Conservation (phyloP, 2,888 invertebrate species). For the Agriopis aurantiaria region DNA sequence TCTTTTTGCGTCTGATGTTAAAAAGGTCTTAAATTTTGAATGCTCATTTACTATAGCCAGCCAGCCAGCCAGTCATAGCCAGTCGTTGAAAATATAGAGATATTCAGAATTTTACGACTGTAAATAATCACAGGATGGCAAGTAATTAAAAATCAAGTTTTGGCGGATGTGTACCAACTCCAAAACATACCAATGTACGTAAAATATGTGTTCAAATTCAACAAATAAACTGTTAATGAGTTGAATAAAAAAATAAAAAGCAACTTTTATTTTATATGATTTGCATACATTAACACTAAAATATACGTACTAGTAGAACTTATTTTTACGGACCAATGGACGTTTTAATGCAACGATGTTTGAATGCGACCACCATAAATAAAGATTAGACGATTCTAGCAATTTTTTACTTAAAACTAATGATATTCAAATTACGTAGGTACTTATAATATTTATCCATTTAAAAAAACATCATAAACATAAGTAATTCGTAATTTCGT, state of each 20-base stretch:
- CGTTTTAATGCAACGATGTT: too few relatives aligned
- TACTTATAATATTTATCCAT: too few relatives aligned
- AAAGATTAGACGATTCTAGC: too few relatives aligned
- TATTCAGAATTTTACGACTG: constrained; percentile 9
- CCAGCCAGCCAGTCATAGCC: too few relatives aligned
- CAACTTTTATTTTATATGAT: constrained; percentile 9
- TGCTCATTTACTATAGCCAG: too few relatives aligned
- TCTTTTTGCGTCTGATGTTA: too few relatives aligned
- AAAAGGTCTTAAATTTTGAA: too few relatives aligned
- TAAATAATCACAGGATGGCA: constrained; percentile 14
- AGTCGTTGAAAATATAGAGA: constrained; percentile 5
- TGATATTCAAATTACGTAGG: too few relatives aligned
- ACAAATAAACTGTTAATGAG: not conserved
- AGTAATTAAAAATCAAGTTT: constrained; percentile 29
- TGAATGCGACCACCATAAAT: too few relatives aligned
- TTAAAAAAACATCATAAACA: too few relatives aligned
- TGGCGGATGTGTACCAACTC: constrained; percentile 18
- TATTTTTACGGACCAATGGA: not conserved
- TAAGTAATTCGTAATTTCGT: too few relatives aligned
- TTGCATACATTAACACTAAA: constrained; percentile 16
- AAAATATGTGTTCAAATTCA: constrained; percentile 5
- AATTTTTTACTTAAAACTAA: too few relatives aligned
- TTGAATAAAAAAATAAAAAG: constrained; percentile 2
- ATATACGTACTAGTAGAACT: not conserved
- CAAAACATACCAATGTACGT: not conserved